Percentiles rank a stretch among this genome's conserved stretches.
Conservation (phyloP, 2,888 invertebrate genomes). For the Nemapogon koenigi region DNA sequence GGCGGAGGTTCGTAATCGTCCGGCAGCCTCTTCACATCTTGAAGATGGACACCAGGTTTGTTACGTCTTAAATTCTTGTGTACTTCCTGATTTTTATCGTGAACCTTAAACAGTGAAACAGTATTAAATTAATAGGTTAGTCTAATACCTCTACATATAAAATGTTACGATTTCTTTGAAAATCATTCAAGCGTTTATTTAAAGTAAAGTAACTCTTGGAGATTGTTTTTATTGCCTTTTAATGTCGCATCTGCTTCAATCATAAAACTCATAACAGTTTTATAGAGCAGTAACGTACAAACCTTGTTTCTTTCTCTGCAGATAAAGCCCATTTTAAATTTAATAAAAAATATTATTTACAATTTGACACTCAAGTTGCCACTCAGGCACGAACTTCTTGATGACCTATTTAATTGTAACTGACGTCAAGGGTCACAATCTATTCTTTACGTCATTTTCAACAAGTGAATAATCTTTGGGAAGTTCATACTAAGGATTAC, state of each 20-base stretch:
- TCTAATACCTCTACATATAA: too few species aligned
- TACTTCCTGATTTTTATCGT: conserved; percentile 70
- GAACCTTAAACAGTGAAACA: conserved; percentile 66
- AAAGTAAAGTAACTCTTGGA: conserved; percentile 3
- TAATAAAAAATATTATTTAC: too few species aligned
- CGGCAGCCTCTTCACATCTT: conserved; percentile 61
- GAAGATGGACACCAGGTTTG: conserved; percentile 63
- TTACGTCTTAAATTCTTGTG: conserved; percentile 70
- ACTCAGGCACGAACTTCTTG: too few species aligned
- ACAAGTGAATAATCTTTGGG: too few species aligned
- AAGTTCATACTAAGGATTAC: too few species aligned
- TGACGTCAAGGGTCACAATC: too few species aligned
- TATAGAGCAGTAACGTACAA: conserved; percentile 2
- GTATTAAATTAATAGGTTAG: too few species aligned
- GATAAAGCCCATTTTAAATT: conserved; percentile 2
- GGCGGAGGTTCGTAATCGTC: conserved; percentile 66
- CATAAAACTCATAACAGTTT: conserved; percentile 8
- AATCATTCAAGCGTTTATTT: background rate
- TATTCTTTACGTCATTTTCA: too few species aligned
- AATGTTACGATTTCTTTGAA: too few species aligned
- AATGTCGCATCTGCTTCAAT: conserved; percentile 5
- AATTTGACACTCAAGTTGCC: too few species aligned
- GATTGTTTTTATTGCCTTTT: conserved; percentile 4
- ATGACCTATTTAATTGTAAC: too few species aligned
- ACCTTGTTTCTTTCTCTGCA: background rate